phyloP scores from a whole-genome alignment of 2,113 vertebrate species.

The Danionella cerebrum region DNA sequence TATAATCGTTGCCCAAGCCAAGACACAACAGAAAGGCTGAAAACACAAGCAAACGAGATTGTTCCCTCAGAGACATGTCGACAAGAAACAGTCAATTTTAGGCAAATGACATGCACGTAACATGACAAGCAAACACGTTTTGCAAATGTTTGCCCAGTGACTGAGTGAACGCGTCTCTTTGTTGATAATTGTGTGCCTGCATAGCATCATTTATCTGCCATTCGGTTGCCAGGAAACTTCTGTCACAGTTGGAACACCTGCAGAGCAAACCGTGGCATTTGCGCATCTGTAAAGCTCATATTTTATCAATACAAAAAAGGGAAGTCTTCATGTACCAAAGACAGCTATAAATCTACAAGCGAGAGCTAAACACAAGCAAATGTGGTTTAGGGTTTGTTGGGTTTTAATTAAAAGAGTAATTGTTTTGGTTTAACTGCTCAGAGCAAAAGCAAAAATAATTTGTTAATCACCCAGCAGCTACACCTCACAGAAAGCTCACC shows the following conservation, averaged over 20 bases:
- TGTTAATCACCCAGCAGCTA: no score
- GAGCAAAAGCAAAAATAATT: no score
- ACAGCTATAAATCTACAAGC: no score
- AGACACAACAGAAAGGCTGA: neutral
- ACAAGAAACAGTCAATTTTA: neutral
- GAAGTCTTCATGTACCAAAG: neutral
- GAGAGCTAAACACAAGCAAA: no score
- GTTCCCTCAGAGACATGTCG: neutral
- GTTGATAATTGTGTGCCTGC: neutral
- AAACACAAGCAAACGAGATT: neutral
- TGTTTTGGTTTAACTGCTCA: no score
- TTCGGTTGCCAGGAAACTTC: constrained; percentile 1
- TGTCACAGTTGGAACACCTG: neutral
- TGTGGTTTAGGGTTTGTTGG: no score
- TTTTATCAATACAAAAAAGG: neutral
- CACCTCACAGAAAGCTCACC: no score
- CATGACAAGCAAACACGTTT: neutral
- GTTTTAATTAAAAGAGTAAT: no score
- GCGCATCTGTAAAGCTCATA: neutral
- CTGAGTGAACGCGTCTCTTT: neutral
- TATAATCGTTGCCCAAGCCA: neutral
- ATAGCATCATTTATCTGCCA: neutral
- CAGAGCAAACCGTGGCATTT: neutral
- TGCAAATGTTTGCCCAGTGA: neutral
- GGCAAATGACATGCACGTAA: neutral